Evolutionary conservation across 2,888 invertebrate species (phyloP).

Genomic region (Noctua janthe): DNA sequence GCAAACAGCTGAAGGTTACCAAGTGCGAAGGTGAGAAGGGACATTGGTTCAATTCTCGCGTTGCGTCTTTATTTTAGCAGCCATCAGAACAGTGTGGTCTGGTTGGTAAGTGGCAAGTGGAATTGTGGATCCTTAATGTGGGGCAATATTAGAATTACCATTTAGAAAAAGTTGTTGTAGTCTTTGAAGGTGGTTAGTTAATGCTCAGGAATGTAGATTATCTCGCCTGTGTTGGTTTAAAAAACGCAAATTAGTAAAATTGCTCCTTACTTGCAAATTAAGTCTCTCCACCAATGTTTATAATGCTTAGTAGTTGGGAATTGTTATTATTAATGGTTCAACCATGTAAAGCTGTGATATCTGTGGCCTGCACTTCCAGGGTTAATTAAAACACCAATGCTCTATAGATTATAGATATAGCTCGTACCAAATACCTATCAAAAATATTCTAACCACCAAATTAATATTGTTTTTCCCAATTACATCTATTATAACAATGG

Average conservation of each 20-base stretch:
- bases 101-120: background rate
- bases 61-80: background rate
- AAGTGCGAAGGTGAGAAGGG: constrained; percentile 10
- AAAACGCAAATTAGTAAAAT: background rate
- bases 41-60: background rate
- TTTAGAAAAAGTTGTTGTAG: background rate
- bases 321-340: background rate
- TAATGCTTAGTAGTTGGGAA: background rate
- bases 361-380: background rate
- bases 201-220: background rate
- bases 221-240: background rate
- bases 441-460: background rate
- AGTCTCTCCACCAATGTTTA: background rate
- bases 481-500: constrained; percentile 30
- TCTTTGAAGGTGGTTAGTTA: background rate
- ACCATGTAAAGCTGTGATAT: too few relatives aligned
- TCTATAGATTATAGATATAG: background rate
- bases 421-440: constrained; percentile 2
- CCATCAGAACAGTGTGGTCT: background rate
- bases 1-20: constrained; percentile 10
- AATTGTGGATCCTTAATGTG: background rate
- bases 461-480: constrained; percentile 37
- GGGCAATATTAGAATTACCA: background rate
- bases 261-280: background rate
- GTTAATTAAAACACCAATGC: background rate